Evolutionary conservation across 2,888 invertebrate species (phyloP).

Genomic region (Cistogaster globosa): DNA sequence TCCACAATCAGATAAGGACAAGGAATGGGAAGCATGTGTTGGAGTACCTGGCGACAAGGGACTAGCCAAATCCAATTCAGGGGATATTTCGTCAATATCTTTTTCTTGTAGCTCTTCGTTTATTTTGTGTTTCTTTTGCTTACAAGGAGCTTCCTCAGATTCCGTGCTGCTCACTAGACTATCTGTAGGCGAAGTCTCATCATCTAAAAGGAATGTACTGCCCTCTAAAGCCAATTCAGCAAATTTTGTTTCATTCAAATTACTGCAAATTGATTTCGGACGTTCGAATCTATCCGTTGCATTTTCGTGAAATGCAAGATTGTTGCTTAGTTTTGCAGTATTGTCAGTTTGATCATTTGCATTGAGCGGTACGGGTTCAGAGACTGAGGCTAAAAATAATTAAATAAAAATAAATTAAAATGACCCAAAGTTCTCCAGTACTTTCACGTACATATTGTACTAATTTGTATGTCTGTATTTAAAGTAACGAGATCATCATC

Average conservation of each 20-base stretch:
- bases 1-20: conserved; percentile 90
- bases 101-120: conserved; percentile 83
- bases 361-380: conserved; percentile 70
- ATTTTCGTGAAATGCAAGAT: conserved; percentile 17
- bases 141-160: conserved; percentile 80
- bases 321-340: conserved; percentile 21
- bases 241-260: conserved; percentile 85
- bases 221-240: conserved; percentile 88
- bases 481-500: conserved; percentile 77
- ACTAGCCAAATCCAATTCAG: conserved; percentile 83
- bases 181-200: conserved; percentile 93
- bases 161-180: conserved; percentile 86
- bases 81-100: conserved; percentile 83
- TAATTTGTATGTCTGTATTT: conserved; percentile 79
- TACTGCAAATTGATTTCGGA: conserved; percentile 78
- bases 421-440: not conserved
- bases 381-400: conserved; percentile 72
- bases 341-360: conserved; percentile 51
- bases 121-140: conserved; percentile 81
- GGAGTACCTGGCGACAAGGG: conserved; percentile 90
- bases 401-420: not conserved
- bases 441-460: conserved; percentile 79
- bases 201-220: conserved; percentile 88
- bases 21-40: conserved; percentile 90
- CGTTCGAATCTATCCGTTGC: conserved; percentile 73